Conservation (phyloP, 2,888 invertebrate species). For the Allophyes oxyacanthae region DNA sequence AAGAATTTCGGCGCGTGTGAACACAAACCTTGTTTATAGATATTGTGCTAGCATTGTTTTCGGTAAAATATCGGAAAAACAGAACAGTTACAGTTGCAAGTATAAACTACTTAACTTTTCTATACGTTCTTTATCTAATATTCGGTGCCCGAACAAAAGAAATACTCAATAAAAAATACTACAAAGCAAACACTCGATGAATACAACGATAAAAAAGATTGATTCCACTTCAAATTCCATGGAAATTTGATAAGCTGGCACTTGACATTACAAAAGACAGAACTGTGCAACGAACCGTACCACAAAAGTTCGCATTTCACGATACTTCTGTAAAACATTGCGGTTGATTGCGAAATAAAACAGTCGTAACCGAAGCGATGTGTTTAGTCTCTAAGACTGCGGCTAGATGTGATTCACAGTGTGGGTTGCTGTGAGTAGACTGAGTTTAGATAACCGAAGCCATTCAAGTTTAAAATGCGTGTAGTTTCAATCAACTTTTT, state of each 20-base stretch:
- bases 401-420: not conserved
- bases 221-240: constrained; percentile 5
- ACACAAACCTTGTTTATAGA: too few relatives aligned
- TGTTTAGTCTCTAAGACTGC: constrained; percentile 16
- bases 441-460: not conserved
- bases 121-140: too few relatives aligned
- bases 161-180: too few relatives aligned
- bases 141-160: too few relatives aligned
- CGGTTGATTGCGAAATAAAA: constrained; percentile 37
- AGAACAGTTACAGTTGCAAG: too few relatives aligned
- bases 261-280: constrained; percentile 19
- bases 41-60: too few relatives aligned
- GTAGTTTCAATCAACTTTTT: too few relatives aligned
- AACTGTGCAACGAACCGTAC: constrained; percentile 30
- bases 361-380: constrained; percentile 12
- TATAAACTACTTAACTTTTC: too few relatives aligned
- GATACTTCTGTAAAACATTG: constrained; percentile 13
- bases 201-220: constrained; percentile 5
- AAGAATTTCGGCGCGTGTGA: too few relatives aligned
- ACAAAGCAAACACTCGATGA: constrained; percentile 3
- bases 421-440: not conserved
- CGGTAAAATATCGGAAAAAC: too few relatives aligned
- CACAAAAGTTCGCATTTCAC: constrained; percentile 16
- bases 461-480: too few relatives aligned
- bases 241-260: constrained; percentile 12